Evolutionary conservation across 30 jellyfish, hydroid and myxozoan genomes (phyloP), one percentile per base, ranked within the genome.

Genomic region (Aurelia sp.): DNA sequence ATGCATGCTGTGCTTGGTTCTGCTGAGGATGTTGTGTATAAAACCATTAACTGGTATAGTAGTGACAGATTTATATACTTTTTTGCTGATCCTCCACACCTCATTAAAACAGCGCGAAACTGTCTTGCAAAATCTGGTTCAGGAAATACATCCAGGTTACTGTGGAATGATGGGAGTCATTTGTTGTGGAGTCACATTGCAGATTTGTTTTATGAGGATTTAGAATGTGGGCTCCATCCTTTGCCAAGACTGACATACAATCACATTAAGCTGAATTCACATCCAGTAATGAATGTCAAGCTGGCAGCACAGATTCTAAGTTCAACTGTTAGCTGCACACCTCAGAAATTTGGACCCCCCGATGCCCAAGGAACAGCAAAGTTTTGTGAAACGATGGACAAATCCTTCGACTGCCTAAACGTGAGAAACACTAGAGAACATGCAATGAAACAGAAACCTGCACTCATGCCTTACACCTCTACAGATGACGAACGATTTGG

Each of bases 61-160:
- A 17, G 41, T 13, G 38, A 74, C 62, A 30, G 52, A 81, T 79
- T 5, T 30, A 79, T 66, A 13, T 79, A 60, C 65, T 79, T 77
- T 24, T 68, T 77, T 19, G 77, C 88, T 18, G 88, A 77, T 58
- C 88, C 88, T 30, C 88, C 88, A 21, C 88, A 77, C 63, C 63
- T 77, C 22, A 77, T 77, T 79, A 77, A 77, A 67, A 77, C 77
- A 20, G 90, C 81, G 4, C 59, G 90, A 51, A 79, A 79, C 48
- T 79, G 90, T 51, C 50, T 79, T 10, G 40, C 80, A 38, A 79
- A 63, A 30, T 79, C 90, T 63, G 90, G 90, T 27, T 27, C 80
- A 35, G 81, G 90, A 21, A 24, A 38, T 22, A 8, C 41, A 19
- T 16, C 67, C 51, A 61, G 90, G 38, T 30, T 65, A 13, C 13